Evolutionary conservation across 2,113 vertebrate species (phyloP).

Genomic region (Zosterops japonicus): DNA sequence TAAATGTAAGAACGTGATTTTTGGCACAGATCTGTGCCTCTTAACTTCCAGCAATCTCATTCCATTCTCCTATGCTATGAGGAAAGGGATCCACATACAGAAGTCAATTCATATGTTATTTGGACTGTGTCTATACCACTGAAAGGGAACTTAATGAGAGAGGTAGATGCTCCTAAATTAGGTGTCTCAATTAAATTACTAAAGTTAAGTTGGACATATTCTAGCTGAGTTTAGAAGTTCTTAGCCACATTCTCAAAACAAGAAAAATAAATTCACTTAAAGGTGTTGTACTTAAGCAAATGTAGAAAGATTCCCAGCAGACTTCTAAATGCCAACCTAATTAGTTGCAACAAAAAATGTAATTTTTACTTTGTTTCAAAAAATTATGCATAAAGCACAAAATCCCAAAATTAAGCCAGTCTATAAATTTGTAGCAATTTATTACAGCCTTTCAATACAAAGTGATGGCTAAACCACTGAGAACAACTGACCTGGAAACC

Average conservation of each 20-base stretch:
- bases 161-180: background rate
- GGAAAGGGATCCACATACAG: background rate
- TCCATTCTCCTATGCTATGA: background rate
- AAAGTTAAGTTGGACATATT: background rate
- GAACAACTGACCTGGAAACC: conserved; percentile 10
- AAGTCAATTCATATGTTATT: background rate
- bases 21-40: background rate
- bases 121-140: background rate
- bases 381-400: background rate
- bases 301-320: background rate
- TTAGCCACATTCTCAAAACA: background rate
- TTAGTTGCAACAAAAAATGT: background rate
- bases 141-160: background rate
- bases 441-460: background rate
- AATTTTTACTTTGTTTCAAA: background rate
- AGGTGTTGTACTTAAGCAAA: background rate
- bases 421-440: background rate
- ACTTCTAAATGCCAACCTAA: background rate
- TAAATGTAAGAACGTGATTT: background rate
- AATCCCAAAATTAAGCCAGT: background rate
- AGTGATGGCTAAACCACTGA: background rate
- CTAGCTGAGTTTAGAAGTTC: background rate
- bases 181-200: background rate
- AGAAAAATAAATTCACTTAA: background rate
- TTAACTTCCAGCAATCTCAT: background rate